A percentile compares a stretch with the other conserved stretches of the same genome.
Conservation (phyloP, 2,113 vertebrate genomes). For the Megaceryle maxima region DNA sequence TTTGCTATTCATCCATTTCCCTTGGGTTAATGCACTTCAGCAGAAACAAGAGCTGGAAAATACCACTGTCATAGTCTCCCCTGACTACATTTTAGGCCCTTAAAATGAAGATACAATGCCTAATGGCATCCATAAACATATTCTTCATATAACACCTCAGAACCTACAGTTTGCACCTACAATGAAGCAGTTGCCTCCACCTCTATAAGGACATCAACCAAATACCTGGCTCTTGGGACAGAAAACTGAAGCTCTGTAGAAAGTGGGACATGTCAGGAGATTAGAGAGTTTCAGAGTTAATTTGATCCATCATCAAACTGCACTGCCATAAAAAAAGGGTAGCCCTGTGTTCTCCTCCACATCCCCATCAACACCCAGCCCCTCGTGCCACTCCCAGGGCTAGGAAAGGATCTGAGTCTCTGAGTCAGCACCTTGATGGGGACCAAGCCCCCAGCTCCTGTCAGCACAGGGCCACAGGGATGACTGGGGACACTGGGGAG, state of each 20-base stretch:
- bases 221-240: background rate
- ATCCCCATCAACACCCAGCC: background rate
- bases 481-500: fast-evolving
- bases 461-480: background rate
- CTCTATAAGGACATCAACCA: background rate
- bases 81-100: background rate
- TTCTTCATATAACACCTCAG: background rate
- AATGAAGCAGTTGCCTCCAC: background rate
- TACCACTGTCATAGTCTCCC: background rate
- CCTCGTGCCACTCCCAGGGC: background rate
- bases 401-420: background rate
- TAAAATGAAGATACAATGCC: background rate
- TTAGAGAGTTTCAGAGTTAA: background rate
- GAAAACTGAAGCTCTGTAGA: background rate
- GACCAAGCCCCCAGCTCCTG: background rate
- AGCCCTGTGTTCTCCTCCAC: background rate
- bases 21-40: background rate
- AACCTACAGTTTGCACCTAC: fast-evolving
- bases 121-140: background rate
- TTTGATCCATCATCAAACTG: background rate
- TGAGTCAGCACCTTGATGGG: fast-evolving
- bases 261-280: fast-evolving
- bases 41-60: background rate
- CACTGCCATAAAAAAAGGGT: background rate
- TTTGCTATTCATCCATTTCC: background rate